Evolutionary conservation across 2,797 vertebrate genomes (phyloP).

Genomic region (Coluber constrictor): DNA sequence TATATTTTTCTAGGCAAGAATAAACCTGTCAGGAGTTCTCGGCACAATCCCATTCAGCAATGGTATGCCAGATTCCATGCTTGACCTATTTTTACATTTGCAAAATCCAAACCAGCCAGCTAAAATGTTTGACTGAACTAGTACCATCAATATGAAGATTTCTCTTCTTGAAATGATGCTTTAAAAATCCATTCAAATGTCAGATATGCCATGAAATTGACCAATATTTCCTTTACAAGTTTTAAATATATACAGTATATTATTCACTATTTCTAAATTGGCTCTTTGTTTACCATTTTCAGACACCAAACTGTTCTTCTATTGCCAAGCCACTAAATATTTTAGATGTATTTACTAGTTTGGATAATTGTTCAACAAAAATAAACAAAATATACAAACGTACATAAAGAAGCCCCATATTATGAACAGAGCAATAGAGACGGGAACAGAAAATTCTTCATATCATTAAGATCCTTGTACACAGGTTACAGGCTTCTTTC

Average conservation of each 20-base stretch:
- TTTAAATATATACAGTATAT: not conserved
- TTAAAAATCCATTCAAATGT: not conserved
- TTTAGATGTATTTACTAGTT: not conserved
- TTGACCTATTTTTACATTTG: not conserved
- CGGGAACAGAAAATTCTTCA: not conserved
- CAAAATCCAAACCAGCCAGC: not conserved
- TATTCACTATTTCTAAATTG: constrained; percentile 12
- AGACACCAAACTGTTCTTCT: constrained; percentile 21
- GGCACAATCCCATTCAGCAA: not conserved
- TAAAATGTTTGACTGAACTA: constrained; percentile 1
- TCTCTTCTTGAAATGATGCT: not conserved
- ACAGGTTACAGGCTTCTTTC: not conserved
- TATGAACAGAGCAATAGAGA: not conserved
- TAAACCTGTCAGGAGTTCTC: constrained; percentile 1
- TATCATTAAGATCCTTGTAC: not conserved
- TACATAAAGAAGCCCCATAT: not conserved
- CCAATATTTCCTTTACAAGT: not conserved
- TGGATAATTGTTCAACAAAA: not conserved
- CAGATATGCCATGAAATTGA: not conserved
- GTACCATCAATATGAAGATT: not conserved
- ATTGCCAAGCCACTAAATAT: constrained; percentile 7
- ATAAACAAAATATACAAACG: not conserved
- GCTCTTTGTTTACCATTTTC: not conserved
- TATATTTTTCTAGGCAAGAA: constrained; percentile 8
- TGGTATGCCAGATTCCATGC: not conserved